Base-by-base conservation (phyloP, 64 coral and sea anemone species). In the Astreopora myriophthalma region DNA sequence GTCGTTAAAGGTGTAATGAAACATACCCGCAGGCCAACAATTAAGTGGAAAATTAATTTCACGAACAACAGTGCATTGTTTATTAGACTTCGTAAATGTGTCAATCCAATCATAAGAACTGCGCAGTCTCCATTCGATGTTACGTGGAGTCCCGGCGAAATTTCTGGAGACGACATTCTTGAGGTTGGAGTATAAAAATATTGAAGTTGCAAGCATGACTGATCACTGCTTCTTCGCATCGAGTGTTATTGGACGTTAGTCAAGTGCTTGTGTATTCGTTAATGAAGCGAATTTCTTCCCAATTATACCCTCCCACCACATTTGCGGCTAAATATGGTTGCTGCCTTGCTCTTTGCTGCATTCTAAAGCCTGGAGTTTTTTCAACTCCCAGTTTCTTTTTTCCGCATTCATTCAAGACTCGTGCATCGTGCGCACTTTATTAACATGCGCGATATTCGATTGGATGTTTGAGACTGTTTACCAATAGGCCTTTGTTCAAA, bases 371-470 rank as follows among this genome's bases (percentile, higher is more conserved):
- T n/a, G n/a, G 5, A 2, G 14, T 82, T 29, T 52, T 64, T 82
- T 4, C 16, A 1, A 57, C 8, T 1, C 1, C 1, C 19, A 29
- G 51, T 20, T 16, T 33, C 30, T 34, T 62, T 82, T 78, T 82
- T 82, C 79, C 79, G 79, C 79, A 82, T 82, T 82, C 79, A 63
- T 32, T n/a, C 6, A 8, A 38, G n/a, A 35, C 51, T 22, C 29
- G 57, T 34, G 57, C 12, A 5, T 14, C 10, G 52, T 0, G 33
- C 57, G 31, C 17, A 1, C 19, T 37, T 82, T 23, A 60, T 82
- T 80, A 52, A 70, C 10, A 70, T 34, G 67, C 27, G 8, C 16
- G 67, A 70, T 70, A 70, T 70, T 70, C 28, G 70, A 73, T 73
- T 73, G 70, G 70, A 6, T 38, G 1, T 37, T 13, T 35, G 1